Base-by-base conservation (phyloP, 2,113 vertebrate genomes). In the Larimichthys polyactis region DNA sequence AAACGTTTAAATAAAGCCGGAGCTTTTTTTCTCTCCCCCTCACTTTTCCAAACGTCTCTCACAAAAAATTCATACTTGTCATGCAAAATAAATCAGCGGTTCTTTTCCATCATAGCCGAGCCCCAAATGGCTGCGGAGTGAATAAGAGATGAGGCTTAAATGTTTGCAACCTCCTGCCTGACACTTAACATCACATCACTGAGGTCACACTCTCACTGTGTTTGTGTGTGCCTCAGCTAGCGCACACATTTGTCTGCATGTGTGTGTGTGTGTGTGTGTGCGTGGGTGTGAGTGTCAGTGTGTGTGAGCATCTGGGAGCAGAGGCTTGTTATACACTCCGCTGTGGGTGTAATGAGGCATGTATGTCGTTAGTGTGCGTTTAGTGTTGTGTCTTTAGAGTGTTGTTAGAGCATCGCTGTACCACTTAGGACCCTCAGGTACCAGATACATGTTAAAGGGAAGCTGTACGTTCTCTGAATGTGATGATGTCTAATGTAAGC, bases 21-120 rank as follows among this genome's bases (percentile, higher is more conserved):
- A 52, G 85, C 57, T 15, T 57, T 83, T 84, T 27, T 89, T 79
- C 87, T 77, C 76, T 78, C 46, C 10, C 66, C 24, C 75, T 59
- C 78, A 71, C 83, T 88, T 86, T 75, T 79, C 81, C 80, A 84
- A 92, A 91, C 79, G 67, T 80, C 86, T 88, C 92, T 94, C 87
- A 92, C 88, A 95, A 96, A 94, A 95, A 96, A 96, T 95, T 95
- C 94, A 90, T 94, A 93, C 90, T 95, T 96, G 93, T 94, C 95
- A 95, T 95, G 93, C 94, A 95, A 96, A 97, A 96, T 96, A 95
- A 96, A 96, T 96, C 92, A 95, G 79, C 71, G 75, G 82, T 88
- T 27, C 27, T 82, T 92, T 94, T 95, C 92, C 88, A 24, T 24
- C 81, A 60, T 89, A 89, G 94, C 88, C 76, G 78, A 89, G 90